Base-by-base conservation (phyloP, 1,140 invertebrate species). In the Bombus affinis region DNA sequence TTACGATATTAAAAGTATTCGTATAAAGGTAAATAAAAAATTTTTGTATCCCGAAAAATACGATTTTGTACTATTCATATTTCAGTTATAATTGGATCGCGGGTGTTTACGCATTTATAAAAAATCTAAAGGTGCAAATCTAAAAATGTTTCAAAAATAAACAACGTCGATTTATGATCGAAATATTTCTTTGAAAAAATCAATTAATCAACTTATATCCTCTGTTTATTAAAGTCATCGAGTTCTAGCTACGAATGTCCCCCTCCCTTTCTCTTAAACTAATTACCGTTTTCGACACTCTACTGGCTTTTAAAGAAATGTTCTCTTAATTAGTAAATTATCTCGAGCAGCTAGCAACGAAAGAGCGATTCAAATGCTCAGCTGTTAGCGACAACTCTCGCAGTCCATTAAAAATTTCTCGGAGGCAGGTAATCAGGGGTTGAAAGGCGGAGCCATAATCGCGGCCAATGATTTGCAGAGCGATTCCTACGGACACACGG, bases 401-500 rank as follows among this genome's bases (percentile, higher is more conserved):
- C 37, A 59, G 71, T 59, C 37, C 47, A n/a, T 70, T 83, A 37
- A 71, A 59, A 71, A 83, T 83, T 59, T 28, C 42, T 6, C 13
- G 53, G 0, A 25, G 25, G 10, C 3, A 25, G 32, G 22, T 35
- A 3, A 3, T 1, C 35, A 44, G 25, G 57, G 81, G 53, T 32
- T 57, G 59, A 9, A 35, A 39, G 53, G 66, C 47, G 76, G 62
- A 35, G 42, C 53, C 66, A 22, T 79, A 72, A 79, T 78, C 83
- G 75, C 32, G 53, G 39, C 65, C 66, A 32, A 84, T 79, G 75
- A 80, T 85, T 73, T 18, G 68, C 53, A 32, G 10, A 70, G 32
- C 83, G 77, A 35, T 75, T 78, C 66, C 32, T 78, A 78, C 53
- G n/a, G 82, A 79, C 75, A 44, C 66, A n/a, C 37, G 71, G 28